Evolutionary conservation across 2,113 vertebrate species (phyloP).

Genomic region (Manacus vitellinus): DNA sequence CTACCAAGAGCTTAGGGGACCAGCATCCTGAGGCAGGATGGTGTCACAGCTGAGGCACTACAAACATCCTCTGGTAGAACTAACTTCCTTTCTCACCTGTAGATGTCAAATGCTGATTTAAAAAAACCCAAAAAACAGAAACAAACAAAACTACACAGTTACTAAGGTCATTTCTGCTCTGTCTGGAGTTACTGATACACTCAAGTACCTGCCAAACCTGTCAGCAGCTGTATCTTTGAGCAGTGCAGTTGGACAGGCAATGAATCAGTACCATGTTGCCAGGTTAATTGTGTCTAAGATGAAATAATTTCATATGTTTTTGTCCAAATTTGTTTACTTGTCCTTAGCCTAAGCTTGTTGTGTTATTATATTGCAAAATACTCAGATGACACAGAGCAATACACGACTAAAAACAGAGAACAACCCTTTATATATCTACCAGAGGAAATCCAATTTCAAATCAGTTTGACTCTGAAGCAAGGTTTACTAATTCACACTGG

Average conservation of each 20-base stretch:
- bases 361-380: not conserved
- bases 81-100: not conserved
- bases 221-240: not conserved
- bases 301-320: not conserved
- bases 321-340: not conserved
- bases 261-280: rapidly evolving
- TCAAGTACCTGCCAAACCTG: not conserved
- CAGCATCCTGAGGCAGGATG: not conserved
- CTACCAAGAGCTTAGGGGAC: not conserved
- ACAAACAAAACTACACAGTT: not conserved
- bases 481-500: not conserved
- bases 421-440: not conserved
- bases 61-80: not conserved
- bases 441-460: not conserved
- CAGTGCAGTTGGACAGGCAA: not conserved
- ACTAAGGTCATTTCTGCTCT: not conserved
- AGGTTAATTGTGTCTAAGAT: not conserved
- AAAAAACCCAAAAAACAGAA: not conserved
- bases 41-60: not conserved
- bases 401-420: not conserved
- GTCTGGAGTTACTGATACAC: not conserved
- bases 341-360: not conserved
- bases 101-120: not conserved
- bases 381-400: not conserved
- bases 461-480: not conserved